Conservation (phyloP, 2,797 vertebrate genomes). For the Sciurus carolinensis region DNA sequence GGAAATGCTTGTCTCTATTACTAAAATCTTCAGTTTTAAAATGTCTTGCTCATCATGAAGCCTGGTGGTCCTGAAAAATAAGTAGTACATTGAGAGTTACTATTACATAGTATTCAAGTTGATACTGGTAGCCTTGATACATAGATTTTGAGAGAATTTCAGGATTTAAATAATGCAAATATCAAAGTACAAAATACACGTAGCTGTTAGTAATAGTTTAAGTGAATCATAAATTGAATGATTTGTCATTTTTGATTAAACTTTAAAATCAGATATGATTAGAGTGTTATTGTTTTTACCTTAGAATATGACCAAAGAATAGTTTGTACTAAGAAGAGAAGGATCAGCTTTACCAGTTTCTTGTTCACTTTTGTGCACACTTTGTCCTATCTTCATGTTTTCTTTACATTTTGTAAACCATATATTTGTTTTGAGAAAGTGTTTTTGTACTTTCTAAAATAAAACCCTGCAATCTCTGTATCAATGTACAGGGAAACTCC, state of each 20-base stretch:
- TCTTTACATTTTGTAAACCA: neutral
- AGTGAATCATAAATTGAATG: neutral
- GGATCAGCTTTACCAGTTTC: neutral
- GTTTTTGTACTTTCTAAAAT: neutral
- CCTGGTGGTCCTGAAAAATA: neutral
- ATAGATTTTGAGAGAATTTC: neutral
- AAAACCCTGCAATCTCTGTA: neutral
- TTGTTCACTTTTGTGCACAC: neutral
- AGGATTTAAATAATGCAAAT: neutral
- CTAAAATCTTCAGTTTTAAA: neutral
- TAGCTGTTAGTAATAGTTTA: neutral
- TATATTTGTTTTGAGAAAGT: neutral
- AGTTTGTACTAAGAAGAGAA: neutral
- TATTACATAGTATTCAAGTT: neutral
- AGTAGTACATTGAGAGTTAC: neutral
- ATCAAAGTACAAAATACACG: neutral
- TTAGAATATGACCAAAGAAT: neutral
- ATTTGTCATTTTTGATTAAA: neutral
- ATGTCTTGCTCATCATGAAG: neutral
- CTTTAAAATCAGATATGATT: neutral
- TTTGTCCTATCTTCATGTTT: neutral
- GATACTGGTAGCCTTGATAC: neutral
- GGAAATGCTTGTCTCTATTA: neutral
- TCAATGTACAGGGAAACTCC: neutral
- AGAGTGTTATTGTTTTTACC: neutral